Evolutionary conservation across 2,888 invertebrate genomes (phyloP), one percentile per base, ranked within the genome.

Genomic region (Ochropacha duplaris): DNA sequence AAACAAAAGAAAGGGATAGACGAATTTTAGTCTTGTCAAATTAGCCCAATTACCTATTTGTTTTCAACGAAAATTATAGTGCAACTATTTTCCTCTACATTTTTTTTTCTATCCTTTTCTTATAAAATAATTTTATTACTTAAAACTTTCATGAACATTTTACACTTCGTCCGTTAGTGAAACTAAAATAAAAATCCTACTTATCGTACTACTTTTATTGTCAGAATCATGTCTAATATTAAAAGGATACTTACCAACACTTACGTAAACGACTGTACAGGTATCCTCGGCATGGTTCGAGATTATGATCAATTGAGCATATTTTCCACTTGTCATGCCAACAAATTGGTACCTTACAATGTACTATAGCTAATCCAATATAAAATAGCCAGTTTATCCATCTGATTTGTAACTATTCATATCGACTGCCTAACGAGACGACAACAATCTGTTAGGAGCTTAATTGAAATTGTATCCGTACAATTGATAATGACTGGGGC

Each of bases 321-420:
- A 54, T 49, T 51, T 72, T 71, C 63, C 58, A 59, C 73, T 61
- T 59, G 83, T 85, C 85, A 85, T 81, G 69, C 66, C 66, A 58
- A 68, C 72, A 84, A 86, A 85, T 85, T 85, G 83, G 74, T 75
- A 61, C 55, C 64, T 49, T 24, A 36, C 54, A 55, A 54, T 51
- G 55, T 52, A 36, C 22, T 28, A 16, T 22, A 52, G 31, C 12
- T 16, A 31, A 31, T 19, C 31, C 19, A 9, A 44, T 19, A 44
- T 55, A 57, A 57, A 56, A 44, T 59, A 55, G 60, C 58, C 28
- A 39, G 58, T 28, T 28, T 19, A 26, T 22, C 55, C 55, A 28
- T 44, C 28, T 44, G 12, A 26, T 22, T 26, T 16, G 16, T 49
- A 44, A 26, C 44, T 44, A 44, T 44, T 44, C 44, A 44, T 44